Conservation (phyloP, 2,797 vertebrate species). For the Discoglossus pictus region DNA sequence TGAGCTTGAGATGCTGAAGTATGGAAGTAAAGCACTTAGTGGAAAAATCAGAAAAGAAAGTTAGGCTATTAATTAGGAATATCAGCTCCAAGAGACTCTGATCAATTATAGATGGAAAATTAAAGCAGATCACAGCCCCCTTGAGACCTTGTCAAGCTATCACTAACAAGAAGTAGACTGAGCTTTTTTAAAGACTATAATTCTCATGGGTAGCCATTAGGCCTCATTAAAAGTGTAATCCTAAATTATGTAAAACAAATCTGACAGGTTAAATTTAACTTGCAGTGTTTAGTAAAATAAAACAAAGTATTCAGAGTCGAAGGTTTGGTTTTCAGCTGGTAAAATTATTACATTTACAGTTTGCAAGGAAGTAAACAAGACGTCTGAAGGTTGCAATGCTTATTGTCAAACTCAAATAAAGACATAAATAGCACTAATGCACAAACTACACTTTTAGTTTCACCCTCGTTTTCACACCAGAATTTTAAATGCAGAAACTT, state of each 20-base stretch:
- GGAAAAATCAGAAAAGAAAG: slow-evolving; percentile 17
- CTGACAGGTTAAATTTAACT: slow-evolving; percentile 41
- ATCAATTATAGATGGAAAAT: slow-evolving; percentile 42
- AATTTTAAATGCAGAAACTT: too few relatives aligned
- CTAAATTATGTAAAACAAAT: slow-evolving; percentile 50
- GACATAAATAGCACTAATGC: too few relatives aligned
- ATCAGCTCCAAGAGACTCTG: slow-evolving; percentile 41
- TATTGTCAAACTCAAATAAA: too few relatives aligned
- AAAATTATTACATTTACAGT: not conserved
- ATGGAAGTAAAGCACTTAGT: slow-evolving; percentile 18
- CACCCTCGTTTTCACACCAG: too few relatives aligned
- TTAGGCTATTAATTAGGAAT: slow-evolving; percentile 3
- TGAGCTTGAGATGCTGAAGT: not conserved
- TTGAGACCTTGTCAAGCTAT: slow-evolving; percentile 41
- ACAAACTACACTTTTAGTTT: too few relatives aligned
- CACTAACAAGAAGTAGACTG: slow-evolving; percentile 49
- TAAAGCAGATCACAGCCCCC: slow-evolving; percentile 34
- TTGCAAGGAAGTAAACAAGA: too few relatives aligned
- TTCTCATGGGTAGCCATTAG: slow-evolving; percentile 54
- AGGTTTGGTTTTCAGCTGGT: not conserved
- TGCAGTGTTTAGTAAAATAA: slow-evolving; percentile 26
- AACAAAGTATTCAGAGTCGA: slow-evolving; percentile 7
- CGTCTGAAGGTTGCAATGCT: too few relatives aligned
- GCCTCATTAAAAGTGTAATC: slow-evolving; percentile 48
- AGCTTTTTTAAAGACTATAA: slow-evolving; percentile 47